Base-by-base conservation (phyloP, 1,140 invertebrate species). In the Aphaenogaster rudis region DNA sequence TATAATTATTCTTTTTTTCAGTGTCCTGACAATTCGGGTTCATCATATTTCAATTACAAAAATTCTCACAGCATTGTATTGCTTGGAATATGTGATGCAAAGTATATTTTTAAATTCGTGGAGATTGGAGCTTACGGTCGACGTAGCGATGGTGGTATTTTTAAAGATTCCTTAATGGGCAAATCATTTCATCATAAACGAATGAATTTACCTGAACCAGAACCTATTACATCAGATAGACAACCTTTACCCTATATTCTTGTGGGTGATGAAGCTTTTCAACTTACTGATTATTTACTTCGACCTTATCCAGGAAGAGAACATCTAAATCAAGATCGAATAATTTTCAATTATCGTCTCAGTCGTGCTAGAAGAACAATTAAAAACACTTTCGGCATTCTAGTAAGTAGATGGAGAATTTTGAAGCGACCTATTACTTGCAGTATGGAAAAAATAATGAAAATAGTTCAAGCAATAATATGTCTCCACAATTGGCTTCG, bases 401-500 rank as follows among this genome's bases (percentile, higher is more conserved):
- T 69, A 28, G 42, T 15, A 1, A 69, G 21, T 48, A 4, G 13
- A 28, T 48, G 66, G 66, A 69, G 64, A 42, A 67, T 67, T 45
- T 45, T 67, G 45, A n/a, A 17, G 9, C 2, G 17, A 42, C 64
- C 39, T 21, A 67, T 67, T 1, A 67, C 4, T 67, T 42, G 36
- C 45, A 42, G 0, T n/a, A 36, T 67, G 1, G 17, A 67, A 3
- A 66, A 39, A 42, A 1, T 17, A 13, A 71, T 52, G 7, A 71
- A 15, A 50, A 71, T 71, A 15, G 21, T 71, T 33, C 69, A 71
- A 33, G 48, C 69, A 1, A 71, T 71, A 33, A 7, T 71, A 8
- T 71, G 69, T 71, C 7, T 71, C 7, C 69, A 71, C 2, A 71
- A 71, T 33, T 71, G 13, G 21, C 21, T 71, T 17, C 28, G 48